A percentile compares a stretch with the other conserved stretches of the same genome.
Evolutionary conservation across 2,113 vertebrate species (phyloP).

Genomic region (Ammospiza caudacuta): DNA sequence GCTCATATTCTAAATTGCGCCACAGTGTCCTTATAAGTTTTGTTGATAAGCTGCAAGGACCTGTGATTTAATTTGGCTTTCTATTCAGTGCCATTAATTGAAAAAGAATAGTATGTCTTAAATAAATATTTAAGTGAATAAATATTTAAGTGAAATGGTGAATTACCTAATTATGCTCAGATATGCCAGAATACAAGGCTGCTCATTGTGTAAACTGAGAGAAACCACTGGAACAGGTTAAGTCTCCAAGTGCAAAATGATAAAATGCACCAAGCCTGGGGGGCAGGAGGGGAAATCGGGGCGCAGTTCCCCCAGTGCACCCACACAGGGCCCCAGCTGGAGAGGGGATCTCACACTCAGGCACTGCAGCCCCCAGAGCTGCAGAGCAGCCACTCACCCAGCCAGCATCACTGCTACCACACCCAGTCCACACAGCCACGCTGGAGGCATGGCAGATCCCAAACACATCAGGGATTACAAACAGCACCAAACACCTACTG

Average conservation of each 20-base stretch:
- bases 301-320: not conserved
- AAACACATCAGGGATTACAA: not conserved
- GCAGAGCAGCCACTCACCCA: not conserved
- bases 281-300: fast-evolving
- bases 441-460: not conserved
- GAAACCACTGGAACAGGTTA: not conserved
- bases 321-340: not conserved
- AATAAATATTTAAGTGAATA: not conserved
- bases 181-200: not conserved
- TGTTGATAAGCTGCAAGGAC: not conserved
- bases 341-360: not conserved
- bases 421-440: not conserved
- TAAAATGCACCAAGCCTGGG: not conserved
- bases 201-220: not conserved
- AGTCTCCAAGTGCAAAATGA: not conserved
- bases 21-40: not conserved
- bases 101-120: not conserved
- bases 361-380: not conserved
- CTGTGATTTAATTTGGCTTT: not conserved
- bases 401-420: too few relatives aligned
- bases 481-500: not conserved
- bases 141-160: not conserved
- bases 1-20: not conserved
- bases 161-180: not conserved
- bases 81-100: not conserved